phyloP scores from a whole-genome alignment of 2,888 invertebrate species.

The Nomada goodeniana region DNA sequence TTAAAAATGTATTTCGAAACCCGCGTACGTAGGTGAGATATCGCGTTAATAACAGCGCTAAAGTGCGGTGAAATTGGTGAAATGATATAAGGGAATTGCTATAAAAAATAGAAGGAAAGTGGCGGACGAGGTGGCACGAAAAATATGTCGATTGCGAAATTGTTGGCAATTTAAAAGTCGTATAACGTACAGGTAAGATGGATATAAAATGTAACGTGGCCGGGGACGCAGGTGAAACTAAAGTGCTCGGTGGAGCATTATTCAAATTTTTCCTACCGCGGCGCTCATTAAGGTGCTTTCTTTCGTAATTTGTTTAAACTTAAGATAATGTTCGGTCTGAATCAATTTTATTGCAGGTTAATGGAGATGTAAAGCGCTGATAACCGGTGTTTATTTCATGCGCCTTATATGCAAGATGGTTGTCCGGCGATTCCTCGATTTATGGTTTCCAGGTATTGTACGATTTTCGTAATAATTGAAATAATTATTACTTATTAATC shows the following conservation, averaged over 20 bases:
- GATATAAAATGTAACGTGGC: not conserved
- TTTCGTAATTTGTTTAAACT: conserved; percentile 1
- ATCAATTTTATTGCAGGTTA: conserved; percentile 9
- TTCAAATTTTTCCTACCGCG: conserved; percentile 2
- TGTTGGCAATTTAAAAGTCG: conserved; percentile 12
- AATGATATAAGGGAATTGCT: too few species aligned
- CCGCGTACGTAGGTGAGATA: not conserved
- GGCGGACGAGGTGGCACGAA: not conserved
- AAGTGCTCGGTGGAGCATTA: not conserved
- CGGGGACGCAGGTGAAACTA: not conserved
- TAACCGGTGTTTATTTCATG: not conserved
- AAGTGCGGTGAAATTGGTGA: not conserved
- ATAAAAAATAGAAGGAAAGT: conserved; percentile 7
- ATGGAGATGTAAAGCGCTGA: not conserved
- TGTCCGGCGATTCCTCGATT: not conserved
- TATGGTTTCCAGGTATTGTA: not conserved
- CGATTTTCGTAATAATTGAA: not conserved
- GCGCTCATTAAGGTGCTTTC: conserved; percentile 8
- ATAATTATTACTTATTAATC: too few species aligned
- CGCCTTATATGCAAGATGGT: not conserved
- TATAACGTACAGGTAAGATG: not conserved
- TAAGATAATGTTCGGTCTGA: not conserved
- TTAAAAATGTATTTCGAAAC: not conserved
- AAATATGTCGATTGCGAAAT: conserved; percentile 10
- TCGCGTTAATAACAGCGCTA: not conserved